Percentiles rank a stretch among this genome's conserved stretches.
Conservation (phyloP, 2,113 vertebrate genomes). For the Microcebus lehilahytsara region DNA sequence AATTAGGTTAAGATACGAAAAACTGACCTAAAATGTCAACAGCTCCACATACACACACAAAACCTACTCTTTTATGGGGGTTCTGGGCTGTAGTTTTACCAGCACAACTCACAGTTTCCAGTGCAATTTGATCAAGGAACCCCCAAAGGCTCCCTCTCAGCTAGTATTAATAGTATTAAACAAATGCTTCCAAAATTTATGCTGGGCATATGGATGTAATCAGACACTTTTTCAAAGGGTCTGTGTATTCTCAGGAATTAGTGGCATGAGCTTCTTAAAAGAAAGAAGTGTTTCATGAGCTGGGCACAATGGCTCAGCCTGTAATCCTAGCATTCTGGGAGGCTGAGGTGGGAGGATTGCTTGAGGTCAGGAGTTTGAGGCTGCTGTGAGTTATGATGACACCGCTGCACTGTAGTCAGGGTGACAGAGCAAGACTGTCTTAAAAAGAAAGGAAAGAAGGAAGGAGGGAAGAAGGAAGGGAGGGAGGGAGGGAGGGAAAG, state of each 20-base stretch:
- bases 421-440: too few species aligned
- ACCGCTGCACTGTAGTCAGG: too few species aligned
- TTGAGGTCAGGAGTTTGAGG: too few species aligned
- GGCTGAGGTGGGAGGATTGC: too few species aligned
- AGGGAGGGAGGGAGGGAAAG: too few species aligned
- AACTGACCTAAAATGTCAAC: neutral
- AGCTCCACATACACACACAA: neutral
- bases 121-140: neutral
- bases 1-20: neutral
- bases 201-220: neutral
- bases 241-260: neutral
- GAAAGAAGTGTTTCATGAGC: neutral
- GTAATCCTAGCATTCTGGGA: too few species aligned
- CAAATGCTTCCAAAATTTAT: neutral
- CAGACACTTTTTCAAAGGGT: neutral
- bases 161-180: neutral
- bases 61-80: neutral
- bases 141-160: neutral
- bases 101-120: neutral
- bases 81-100: neutral
- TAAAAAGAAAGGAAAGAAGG: too few species aligned
- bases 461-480: too few species aligned
- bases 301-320: too few species aligned
- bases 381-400: too few species aligned
- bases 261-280: neutral